Evolutionary conservation across 2,888 invertebrate species (phyloP).

Genomic region (Rhagium mordax): DNA sequence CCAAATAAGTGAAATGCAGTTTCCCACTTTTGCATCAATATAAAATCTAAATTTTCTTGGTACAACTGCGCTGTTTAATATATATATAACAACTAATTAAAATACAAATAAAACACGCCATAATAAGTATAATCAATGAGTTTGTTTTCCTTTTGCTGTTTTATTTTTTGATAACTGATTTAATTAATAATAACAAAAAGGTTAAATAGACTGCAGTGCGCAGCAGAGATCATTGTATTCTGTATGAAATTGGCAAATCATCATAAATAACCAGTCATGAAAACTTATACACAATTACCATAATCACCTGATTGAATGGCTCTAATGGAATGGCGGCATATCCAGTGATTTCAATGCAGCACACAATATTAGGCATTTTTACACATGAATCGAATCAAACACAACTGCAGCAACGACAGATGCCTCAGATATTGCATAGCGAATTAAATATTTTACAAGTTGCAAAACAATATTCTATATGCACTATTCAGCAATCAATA

Average conservation of each 20-base stretch:
- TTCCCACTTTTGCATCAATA: too few species aligned
- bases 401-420: neutral
- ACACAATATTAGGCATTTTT: neutral
- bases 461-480: too few species aligned
- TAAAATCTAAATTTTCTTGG: too few species aligned
- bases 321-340: slow-evolving; percentile 30
- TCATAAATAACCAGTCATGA: slow-evolving; percentile 37
- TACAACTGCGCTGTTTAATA: too few species aligned
- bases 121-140: neutral
- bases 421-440: neutral
- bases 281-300: slow-evolving; percentile 33
- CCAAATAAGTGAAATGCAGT: too few species aligned
- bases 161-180: neutral
- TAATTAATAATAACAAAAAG: neutral
- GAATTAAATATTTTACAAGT: neutral
- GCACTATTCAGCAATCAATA: too few species aligned
- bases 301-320: slow-evolving; percentile 33
- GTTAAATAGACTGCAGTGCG: neutral
- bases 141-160: neutral
- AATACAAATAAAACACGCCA: too few species aligned
- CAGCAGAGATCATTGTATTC: slow-evolving; percentile 8
- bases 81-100: neutral
- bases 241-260: slow-evolving; percentile 35
- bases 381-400: neutral
- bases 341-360: slow-evolving; percentile 2